Base-by-base conservation (phyloP, 2,113 vertebrate species). In the Onychorhynchus coronatus region DNA sequence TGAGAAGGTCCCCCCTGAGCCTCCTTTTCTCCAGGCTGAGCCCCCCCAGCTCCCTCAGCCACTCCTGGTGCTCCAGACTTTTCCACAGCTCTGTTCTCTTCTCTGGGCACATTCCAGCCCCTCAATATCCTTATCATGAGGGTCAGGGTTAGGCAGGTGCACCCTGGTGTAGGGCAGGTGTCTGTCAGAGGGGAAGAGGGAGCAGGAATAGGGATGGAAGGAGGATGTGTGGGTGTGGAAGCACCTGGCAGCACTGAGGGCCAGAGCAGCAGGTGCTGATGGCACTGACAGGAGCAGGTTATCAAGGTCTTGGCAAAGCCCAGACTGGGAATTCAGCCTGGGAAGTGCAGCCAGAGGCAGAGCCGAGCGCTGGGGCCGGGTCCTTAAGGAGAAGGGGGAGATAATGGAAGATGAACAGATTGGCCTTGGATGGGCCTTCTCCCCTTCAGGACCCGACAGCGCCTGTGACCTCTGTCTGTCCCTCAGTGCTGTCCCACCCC, bases 171-270 rank as follows among this genome's bases (percentile, higher is more conserved):
- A 28, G 35, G 27, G 62, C 12, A 9, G 33, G 18, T 3, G 42
- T 10, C 2, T 8, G 31, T 22, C 35, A 50, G 58, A 41, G 52
- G 46, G 2, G 25, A 27, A 21, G 1, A 17, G 31, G 62, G 3
- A 11, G n/a, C 5, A 31, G 62, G 28, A n/a, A 3, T 0, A 2
- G 47, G 35, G 52, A 28, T 6, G 2, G 1, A 47, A 12, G 33
- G 33, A 37, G 25, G 31, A 21, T 1, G 1, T 11, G 31, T 2
- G 55, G 50, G 17, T 13, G 23, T 6, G 53, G 42, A 35, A 42
- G 67, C 47, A 27, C 44, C 41, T 14, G 66, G 31, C 62, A 47
- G 49, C n/a, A 11, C 13, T 8, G 24, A 25, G 67, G 56, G 28
- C 44, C 42, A 49, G 39, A 16, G 20, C 23, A 65, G n/a, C 62